A percentile compares a stretch with the other conserved stretches of the same genome.
Evolutionary conservation across 2,113 vertebrate species (phyloP).

Genomic region (Drymodes brunneopygia): DNA sequence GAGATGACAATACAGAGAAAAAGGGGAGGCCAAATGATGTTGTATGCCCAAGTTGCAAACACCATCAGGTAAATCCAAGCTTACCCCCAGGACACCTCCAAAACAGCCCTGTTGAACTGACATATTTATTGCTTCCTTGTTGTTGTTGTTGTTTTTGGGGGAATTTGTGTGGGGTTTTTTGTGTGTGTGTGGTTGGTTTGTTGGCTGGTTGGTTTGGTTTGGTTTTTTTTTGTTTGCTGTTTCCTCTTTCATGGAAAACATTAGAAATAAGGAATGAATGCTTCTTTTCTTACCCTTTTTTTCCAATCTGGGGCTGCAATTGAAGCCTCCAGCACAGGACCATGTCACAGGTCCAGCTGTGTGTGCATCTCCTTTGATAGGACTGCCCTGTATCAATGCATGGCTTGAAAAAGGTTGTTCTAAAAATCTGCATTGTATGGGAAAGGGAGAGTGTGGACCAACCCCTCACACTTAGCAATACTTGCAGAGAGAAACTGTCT

Average conservation of each 20-base stretch:
- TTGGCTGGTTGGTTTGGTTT: background rate
- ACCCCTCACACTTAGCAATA: background rate
- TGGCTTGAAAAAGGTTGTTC: background rate
- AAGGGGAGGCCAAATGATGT: background rate
- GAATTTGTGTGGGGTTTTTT: no score
- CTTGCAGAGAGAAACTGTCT: background rate
- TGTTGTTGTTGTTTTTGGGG: background rate
- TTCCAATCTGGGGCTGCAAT: background rate
- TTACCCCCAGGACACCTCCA: background rate
- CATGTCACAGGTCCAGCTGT: background rate
- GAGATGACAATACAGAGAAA: background rate
- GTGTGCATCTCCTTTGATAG: fast-evolving
- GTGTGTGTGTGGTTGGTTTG: no score
- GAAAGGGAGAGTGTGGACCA: background rate
- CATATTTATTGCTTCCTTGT: background rate
- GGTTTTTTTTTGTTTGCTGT: background rate
- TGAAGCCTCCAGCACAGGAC: background rate
- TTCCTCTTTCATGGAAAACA: background rate
- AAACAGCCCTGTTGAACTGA: background rate
- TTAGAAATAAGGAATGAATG: background rate
- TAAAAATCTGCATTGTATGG: background rate
- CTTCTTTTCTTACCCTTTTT: background rate
- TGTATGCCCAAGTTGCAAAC: background rate
- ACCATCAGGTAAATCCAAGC: background rate
- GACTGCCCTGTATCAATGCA: background rate